Percentiles rank a stretch among this genome's conserved stretches.
Conservation (phyloP, 2,888 invertebrate genomes). For the Caenorhabditis auriculariae region DNA sequence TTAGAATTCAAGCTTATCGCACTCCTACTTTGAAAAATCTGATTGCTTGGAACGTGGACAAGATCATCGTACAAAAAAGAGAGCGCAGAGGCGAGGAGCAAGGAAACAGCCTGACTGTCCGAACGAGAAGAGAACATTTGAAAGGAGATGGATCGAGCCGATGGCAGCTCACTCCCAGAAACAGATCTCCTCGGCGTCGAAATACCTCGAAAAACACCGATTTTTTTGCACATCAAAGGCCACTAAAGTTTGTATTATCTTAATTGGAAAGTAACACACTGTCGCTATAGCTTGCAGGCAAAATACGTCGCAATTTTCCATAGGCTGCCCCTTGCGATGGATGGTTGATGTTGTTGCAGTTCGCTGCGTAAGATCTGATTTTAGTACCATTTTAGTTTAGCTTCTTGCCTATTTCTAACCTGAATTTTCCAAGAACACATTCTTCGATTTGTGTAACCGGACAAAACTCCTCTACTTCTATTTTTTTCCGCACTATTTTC, state of each 20-base stretch:
- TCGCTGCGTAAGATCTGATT: conserved; percentile 57
- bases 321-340: conserved; percentile 60
- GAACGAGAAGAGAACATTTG: conserved; percentile 41
- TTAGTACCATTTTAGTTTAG: not conserved
- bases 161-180: conserved; percentile 38
- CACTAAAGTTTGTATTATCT: conserved; percentile 1
- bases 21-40: conserved; percentile 72
- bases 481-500: conserved; percentile 30
- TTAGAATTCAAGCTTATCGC: too few relatives aligned
- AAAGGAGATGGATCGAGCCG: conserved; percentile 29
- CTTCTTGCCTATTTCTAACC: conserved; percentile 8
- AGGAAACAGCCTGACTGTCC: conserved; percentile 66
- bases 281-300: conserved; percentile 59
- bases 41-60: conserved; percentile 69
- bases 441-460: conserved; percentile 58
- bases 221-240: not conserved
- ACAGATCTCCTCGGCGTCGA: conserved; percentile 22
- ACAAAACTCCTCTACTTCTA: conserved; percentile 49
- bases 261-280: conserved; percentile 29
- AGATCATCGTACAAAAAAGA: conserved; percentile 62
- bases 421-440: conserved; percentile 58
- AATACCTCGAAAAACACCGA: conserved; percentile 21
- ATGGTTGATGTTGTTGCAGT: conserved; percentile 62
- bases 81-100: conserved; percentile 72
- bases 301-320: conserved; percentile 55